These are phyloP conservation scores for Poecilia latipinna DNA, from an alignment of 2,113 vertebrate genomes.

Conservation along the genomic window DNA sequence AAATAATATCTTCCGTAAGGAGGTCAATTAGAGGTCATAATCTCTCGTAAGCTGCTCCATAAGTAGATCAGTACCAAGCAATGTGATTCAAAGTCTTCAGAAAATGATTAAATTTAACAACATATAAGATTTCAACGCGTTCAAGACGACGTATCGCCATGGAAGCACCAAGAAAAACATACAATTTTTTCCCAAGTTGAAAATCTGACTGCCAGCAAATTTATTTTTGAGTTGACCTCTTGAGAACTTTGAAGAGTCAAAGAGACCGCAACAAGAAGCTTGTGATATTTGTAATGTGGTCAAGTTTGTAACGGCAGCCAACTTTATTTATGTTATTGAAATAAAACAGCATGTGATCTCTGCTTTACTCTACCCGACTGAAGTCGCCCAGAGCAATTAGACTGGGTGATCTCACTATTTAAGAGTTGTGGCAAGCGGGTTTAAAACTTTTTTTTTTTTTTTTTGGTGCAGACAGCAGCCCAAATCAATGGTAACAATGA, in stretches of 20 bases:
- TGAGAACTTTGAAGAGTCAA: background rate
- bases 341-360: slow-evolving; percentile 5
- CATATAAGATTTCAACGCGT: too few relatives aligned
- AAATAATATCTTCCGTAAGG: too few relatives aligned
- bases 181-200: background rate
- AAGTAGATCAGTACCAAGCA: too few relatives aligned
- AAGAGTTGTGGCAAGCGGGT: background rate
- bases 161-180: too few relatives aligned
- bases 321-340: background rate
- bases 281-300: background rate
- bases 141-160: too few relatives aligned
- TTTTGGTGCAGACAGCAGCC: slow-evolving; percentile 15
- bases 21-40: too few relatives aligned
- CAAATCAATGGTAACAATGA: slow-evolving; percentile 28
- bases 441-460: background rate
- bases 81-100: too few relatives aligned
- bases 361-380: slow-evolving; percentile 11
- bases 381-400: slow-evolving; percentile 35
- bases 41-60: too few relatives aligned
- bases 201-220: background rate
- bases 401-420: slow-evolving; percentile 26
- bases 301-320: too few relatives aligned
- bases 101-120: too few relatives aligned
- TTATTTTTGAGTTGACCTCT: background rate
- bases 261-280: background rate